Evolutionary conservation across 2,113 vertebrate species (phyloP).

Genomic region (Psittacara wagleri): DNA sequence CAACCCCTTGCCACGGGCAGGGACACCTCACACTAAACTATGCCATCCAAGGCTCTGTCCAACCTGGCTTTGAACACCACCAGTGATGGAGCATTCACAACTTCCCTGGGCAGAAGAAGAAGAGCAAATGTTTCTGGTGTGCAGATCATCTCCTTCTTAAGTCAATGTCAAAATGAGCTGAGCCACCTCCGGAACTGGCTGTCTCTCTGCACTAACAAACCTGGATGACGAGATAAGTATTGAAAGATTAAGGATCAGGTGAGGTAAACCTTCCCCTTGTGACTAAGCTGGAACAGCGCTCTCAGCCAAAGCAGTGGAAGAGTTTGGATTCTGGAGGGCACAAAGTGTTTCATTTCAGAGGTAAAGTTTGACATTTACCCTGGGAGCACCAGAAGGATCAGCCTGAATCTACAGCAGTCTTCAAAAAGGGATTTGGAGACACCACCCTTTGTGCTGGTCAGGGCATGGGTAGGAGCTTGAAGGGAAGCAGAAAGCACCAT

Average conservation of each 20-base stretch:
- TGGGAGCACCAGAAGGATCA: neutral
- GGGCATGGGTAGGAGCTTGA: neutral
- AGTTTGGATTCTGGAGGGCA: neutral
- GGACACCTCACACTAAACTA: no score
- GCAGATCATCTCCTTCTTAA: neutral
- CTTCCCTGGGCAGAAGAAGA: neutral
- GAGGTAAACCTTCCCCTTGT: neutral
- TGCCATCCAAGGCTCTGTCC: no score
- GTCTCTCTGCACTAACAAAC: neutral
- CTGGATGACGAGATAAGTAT: neutral
- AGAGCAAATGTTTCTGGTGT: neutral
- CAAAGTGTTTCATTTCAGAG: neutral
- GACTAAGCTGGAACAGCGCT: neutral
- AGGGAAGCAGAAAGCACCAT: conserved; percentile 19
- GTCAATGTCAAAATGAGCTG: neutral
- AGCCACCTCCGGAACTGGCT: neutral
- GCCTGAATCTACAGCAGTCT: neutral
- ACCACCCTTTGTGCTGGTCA: neutral
- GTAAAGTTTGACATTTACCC: neutral
- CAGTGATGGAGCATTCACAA: no score
- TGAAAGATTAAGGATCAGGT: neutral
- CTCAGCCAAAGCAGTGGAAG: neutral
- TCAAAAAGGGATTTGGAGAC: neutral
- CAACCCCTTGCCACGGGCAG: no score
- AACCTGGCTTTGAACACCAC: no score